These are phyloP conservation scores for Bolinopsis microptera DNA, from an alignment of 37 sponge, comb jelly and placozoan species.

Conservation along the genomic window DNA sequence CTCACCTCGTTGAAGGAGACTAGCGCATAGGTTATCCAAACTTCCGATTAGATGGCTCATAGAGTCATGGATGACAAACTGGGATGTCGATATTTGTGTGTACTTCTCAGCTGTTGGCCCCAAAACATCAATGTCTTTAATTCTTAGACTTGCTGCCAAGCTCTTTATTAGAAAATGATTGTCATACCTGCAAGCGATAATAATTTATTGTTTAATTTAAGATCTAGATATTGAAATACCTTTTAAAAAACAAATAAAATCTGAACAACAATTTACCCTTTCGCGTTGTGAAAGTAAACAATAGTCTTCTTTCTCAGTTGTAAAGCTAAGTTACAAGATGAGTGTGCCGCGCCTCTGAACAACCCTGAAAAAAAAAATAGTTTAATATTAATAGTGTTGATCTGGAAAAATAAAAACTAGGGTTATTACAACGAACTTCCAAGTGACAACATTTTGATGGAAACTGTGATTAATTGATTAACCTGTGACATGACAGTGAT, in stretches of 20 bases:
- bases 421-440: no score
- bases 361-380: not conserved
- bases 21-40: not conserved
- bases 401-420: no score
- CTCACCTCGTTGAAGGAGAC: not conserved
- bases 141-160: not conserved
- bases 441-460: not conserved
- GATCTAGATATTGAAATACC: not conserved
- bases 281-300: conserved; percentile 29
- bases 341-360: conserved; percentile 15
- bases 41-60: not conserved
- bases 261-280: not conserved
- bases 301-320: not conserved
- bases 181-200: not conserved
- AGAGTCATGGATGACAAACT: not conserved
- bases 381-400: no score
- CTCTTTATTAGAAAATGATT: not conserved
- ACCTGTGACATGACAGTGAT: conserved; percentile 31
- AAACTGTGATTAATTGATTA: not conserved
- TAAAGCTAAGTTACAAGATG: not conserved
- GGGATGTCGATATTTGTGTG: not conserved
- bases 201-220: not conserved
- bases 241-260: not conserved
- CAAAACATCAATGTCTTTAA: not conserved
- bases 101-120: not conserved